These are phyloP conservation scores for Cirrhinus molitorella DNA, from an alignment of 2,797 vertebrate genomes.

Conservation along the genomic window DNA sequence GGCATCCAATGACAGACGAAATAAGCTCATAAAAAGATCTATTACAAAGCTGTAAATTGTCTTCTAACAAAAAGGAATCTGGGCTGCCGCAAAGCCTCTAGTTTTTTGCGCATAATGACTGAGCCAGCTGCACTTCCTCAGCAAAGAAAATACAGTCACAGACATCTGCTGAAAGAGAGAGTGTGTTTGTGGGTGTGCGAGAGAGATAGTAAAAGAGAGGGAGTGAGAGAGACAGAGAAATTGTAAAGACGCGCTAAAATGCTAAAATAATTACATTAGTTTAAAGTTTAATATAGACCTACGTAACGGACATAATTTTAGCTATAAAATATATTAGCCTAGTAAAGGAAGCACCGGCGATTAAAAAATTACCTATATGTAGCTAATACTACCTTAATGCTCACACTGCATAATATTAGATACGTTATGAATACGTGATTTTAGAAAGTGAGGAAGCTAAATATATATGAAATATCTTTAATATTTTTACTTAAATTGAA, in stretches of 20 bases:
- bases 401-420: not conserved
- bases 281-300: no score
- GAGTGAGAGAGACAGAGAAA: constrained; percentile 1
- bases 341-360: not conserved
- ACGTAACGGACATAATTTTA: no score
- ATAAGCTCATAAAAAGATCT: constrained; percentile 98
- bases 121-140: constrained; percentile 74
- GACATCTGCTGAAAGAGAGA: constrained; percentile 30
- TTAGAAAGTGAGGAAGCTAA: not conserved
- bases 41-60: constrained; percentile 99
- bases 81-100: constrained; percentile 91
- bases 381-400: not conserved
- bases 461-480: not conserved
- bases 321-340: not conserved
- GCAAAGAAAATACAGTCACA: constrained; percentile 24
- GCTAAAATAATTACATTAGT: no score
- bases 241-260: not conserved
- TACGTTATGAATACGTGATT: not conserved
- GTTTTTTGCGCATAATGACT: constrained; percentile 88
- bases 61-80: constrained; percentile 99
- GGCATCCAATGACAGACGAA: constrained; percentile 97
- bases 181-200: not conserved
- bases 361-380: not conserved
- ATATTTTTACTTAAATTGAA: not conserved
- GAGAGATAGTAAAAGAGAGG: not conserved